Conservation (phyloP, 2,888 invertebrate genomes). For the Hirtodrosophila confusa region DNA sequence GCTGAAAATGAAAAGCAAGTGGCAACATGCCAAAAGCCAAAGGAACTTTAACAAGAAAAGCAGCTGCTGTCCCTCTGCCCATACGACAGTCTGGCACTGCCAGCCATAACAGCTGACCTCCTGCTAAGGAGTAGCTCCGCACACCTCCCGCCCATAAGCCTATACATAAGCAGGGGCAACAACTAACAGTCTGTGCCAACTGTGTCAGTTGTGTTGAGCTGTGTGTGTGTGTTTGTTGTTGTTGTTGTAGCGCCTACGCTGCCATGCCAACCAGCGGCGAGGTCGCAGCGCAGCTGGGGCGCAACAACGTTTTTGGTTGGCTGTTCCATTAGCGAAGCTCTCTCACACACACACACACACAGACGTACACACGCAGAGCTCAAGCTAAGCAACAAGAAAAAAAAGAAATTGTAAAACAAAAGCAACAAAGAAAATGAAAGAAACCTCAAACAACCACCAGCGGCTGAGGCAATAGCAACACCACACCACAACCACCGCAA, state of each 20-base stretch:
- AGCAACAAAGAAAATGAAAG: conserved; percentile 80
- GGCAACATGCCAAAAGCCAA: conserved; percentile 65
- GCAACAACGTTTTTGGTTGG: conserved; percentile 82
- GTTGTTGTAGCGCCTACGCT: conserved; percentile 59
- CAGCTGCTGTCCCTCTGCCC: conserved; percentile 26
- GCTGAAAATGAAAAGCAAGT: conserved; percentile 61
- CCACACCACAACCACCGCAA: conserved; percentile 33
- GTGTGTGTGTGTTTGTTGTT: conserved; percentile 6
- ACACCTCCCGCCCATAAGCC: not conserved
- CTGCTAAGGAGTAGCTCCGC: conserved; percentile 21
- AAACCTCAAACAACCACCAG: conserved; percentile 74
- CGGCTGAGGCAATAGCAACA: conserved; percentile 36
- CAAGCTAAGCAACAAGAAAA: conserved; percentile 34
- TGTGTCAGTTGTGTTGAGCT: conserved; percentile 62
- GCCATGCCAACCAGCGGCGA: conserved; percentile 77
- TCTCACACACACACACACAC: conserved; percentile 38
- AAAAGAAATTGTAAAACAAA: conserved; percentile 75
- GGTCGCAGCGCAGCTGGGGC: conserved; percentile 60
- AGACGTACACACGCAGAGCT: conserved; percentile 19
- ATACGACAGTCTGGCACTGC: conserved; percentile 15
- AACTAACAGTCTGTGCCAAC: conserved; percentile 54
- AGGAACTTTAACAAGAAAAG: conserved; percentile 57
- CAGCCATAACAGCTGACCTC: conserved; percentile 42
- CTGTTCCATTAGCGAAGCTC: conserved; percentile 71
- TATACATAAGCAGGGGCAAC: conserved; percentile 43